A percentile compares a stretch with the other conserved stretches of the same genome.
These are phyloP conservation scores for Poecilus cupreus DNA, from an alignment of 2,888 invertebrate species.

Conservation along the genomic window DNA sequence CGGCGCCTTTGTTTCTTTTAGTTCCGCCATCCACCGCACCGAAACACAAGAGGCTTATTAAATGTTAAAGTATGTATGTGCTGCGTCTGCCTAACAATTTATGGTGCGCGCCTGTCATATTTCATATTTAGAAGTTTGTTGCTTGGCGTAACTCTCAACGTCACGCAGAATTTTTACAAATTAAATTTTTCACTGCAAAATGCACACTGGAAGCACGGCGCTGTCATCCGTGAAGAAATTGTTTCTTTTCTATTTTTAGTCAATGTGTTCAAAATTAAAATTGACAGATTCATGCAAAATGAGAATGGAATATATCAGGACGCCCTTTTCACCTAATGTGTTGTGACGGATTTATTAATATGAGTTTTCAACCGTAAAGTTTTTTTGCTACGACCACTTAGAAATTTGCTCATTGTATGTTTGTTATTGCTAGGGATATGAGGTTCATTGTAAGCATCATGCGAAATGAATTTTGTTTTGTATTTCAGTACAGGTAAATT, in stretches of 20 bases:
- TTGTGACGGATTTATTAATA: too few relatives aligned
- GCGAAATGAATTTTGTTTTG: too few relatives aligned
- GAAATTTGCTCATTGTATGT: too few relatives aligned
- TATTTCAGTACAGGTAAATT: too few relatives aligned
- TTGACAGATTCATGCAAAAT: too few relatives aligned
- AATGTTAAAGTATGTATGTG: constrained; percentile 45
- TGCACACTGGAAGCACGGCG: not conserved
- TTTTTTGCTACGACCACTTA: too few relatives aligned
- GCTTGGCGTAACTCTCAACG: not conserved
- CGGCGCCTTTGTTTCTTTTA: constrained; percentile 25
- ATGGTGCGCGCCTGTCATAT: constrained; percentile 28
- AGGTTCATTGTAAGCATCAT: too few relatives aligned
- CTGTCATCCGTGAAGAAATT: not conserved
- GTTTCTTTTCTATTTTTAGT: not conserved
- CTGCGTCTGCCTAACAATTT: constrained; percentile 19
- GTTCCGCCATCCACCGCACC: not conserved
- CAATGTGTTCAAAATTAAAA: not conserved
- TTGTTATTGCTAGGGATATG: too few relatives aligned
- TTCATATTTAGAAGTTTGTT: constrained; percentile 34
- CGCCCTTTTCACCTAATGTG: too few relatives aligned
- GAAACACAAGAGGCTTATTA: constrained; percentile 42
- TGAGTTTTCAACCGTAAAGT: too few relatives aligned
- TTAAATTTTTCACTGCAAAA: constrained; percentile 16
- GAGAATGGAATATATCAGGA: too few relatives aligned
- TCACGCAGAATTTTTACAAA: not conserved